Conservation (phyloP, 2,113 vertebrate genomes). For the Rhizomys pruinosus region DNA sequence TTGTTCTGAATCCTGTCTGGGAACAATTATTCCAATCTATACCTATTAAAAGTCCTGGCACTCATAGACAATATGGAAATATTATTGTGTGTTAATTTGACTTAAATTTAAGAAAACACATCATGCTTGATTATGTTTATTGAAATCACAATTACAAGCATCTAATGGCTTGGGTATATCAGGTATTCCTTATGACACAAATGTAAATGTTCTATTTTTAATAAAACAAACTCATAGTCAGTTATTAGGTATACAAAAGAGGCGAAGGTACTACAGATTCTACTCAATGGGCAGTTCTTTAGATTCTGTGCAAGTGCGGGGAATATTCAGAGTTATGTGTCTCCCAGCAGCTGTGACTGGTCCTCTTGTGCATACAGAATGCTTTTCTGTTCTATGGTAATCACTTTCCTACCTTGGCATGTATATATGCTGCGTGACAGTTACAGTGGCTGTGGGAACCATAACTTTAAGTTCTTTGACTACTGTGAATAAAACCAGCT, state of each 20-base stretch:
- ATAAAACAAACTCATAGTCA: not conserved
- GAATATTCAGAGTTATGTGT: conserved; percentile 76
- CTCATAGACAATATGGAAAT: not conserved
- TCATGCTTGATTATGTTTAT: not conserved
- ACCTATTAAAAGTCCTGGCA: not conserved
- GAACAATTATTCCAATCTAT: not conserved
- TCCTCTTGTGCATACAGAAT: conserved; percentile 46
- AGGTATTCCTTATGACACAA: not conserved
- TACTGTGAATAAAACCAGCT: conserved; percentile 73
- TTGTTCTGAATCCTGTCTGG: too few species aligned
- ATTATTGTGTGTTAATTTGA: not conserved
- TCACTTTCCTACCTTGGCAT: conserved; percentile 75
- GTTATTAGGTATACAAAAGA: conserved; percentile 21
- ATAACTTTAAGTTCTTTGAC: conserved; percentile 79
- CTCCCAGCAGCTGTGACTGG: conserved; percentile 76
- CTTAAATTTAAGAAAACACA: not conserved
- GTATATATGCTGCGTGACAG: conserved; percentile 78
- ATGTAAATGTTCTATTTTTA: not conserved
- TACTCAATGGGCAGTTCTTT: not conserved
- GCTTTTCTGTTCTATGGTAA: conserved; percentile 73
- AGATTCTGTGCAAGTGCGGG: conserved; percentile 50
- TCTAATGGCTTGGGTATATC: not conserved
- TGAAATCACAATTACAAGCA: not conserved
- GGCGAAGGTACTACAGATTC: not conserved
- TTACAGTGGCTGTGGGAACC: conserved; percentile 81